Evolutionary conservation across 2,113 vertebrate species (phyloP).

Genomic region (Aviceda subcristata): DNA sequence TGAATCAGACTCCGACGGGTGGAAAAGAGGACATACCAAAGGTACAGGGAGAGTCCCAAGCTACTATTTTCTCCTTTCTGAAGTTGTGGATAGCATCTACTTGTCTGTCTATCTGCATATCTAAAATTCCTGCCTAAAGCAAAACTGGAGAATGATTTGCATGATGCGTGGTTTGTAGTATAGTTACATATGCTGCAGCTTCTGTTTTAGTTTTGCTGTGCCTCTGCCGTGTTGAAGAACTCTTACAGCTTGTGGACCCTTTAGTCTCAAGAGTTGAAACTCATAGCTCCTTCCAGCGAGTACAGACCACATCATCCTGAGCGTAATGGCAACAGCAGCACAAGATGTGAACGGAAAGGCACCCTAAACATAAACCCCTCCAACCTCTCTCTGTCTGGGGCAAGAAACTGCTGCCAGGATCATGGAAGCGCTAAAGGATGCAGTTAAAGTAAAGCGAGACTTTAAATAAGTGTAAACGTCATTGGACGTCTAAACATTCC

Average conservation of each 20-base stretch:
- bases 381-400: not conserved
- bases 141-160: not conserved
- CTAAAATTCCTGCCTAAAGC: not conserved
- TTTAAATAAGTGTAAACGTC: not conserved
- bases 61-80: not conserved
- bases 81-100: not conserved
- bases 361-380: not conserved
- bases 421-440: not conserved
- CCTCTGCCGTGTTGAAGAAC: not conserved
- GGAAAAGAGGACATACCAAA: constrained; percentile 86
- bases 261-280: not conserved
- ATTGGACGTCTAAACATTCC: not conserved
- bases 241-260: not conserved
- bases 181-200: not conserved
- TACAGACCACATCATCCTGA: not conserved
- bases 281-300: not conserved
- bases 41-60: constrained; percentile 67
- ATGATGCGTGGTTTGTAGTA: not conserved
- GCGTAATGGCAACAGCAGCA: not conserved
- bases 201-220: not conserved
- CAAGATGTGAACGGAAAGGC: not conserved
- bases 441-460: not conserved
- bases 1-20: constrained; percentile 58
- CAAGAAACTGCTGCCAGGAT: not conserved
- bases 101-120: not conserved